These are phyloP conservation scores for Aspidiotus destructor DNA, from an alignment of 2,888 invertebrate genomes.

Conservation along the genomic window DNA sequence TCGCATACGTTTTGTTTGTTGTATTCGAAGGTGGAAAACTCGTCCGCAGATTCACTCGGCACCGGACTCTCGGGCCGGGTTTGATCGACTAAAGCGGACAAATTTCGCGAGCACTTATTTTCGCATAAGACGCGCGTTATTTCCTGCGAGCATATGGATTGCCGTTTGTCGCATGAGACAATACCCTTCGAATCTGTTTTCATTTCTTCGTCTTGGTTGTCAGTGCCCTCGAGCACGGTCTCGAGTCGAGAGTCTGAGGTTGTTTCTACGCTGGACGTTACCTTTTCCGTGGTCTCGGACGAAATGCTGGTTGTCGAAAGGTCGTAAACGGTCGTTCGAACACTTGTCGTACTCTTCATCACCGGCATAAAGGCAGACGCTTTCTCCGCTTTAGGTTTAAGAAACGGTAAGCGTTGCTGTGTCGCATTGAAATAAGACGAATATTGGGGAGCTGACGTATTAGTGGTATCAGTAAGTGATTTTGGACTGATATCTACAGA, in stretches of 20 bases:
- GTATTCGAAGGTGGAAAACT: slow-evolving; percentile 27
- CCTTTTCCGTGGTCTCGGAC: background rate
- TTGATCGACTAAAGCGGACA: slow-evolving; percentile 4
- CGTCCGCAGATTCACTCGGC: slow-evolving; percentile 33
- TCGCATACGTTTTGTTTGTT: background rate
- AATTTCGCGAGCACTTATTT: background rate
- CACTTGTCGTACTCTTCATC: slow-evolving; percentile 8
- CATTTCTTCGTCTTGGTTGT: slow-evolving; percentile 1
- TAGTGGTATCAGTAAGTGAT: background rate
- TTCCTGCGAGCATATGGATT: slow-evolving; percentile 40
- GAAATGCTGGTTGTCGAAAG: background rate
- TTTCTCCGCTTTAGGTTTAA: slow-evolving; percentile 33
- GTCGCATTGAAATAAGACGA: slow-evolving; percentile 26
- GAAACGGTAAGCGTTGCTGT: slow-evolving; percentile 31
- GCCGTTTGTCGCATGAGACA: slow-evolving; percentile 34
- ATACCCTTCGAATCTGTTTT: background rate
- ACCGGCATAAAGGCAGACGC: slow-evolving; percentile 35
- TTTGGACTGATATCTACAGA: background rate
- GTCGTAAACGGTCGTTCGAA: background rate
- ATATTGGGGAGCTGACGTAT: slow-evolving; percentile 1
- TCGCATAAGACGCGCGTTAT: slow-evolving; percentile 20
- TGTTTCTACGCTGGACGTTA: background rate
- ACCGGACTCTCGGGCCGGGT: slow-evolving; percentile 31
- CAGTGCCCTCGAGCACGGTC: slow-evolving; percentile 9
- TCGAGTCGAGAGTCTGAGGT: slow-evolving; percentile 1